Percentiles rank a stretch among this genome's conserved stretches.
Evolutionary conservation across 2,113 vertebrate species (phyloP).

Genomic region (Erythrolamprus reginae): DNA sequence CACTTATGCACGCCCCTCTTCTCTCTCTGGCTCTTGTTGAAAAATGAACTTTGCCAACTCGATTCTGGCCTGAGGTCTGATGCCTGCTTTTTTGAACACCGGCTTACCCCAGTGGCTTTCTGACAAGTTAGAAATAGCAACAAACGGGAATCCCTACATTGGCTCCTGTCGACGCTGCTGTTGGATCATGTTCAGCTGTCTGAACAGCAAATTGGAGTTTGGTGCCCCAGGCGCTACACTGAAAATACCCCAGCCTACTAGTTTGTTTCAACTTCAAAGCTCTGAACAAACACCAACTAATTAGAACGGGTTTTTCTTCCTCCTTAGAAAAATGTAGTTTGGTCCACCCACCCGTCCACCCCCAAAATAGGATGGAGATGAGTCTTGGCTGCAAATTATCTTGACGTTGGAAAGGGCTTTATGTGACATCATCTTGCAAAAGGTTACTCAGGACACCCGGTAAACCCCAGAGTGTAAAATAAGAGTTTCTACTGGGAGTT

Average conservation of each 20-base stretch:
- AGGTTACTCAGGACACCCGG: slow-evolving; percentile 41
- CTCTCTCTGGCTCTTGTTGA: neutral
- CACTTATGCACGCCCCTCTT: too few species aligned
- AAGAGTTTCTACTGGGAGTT: slow-evolving; percentile 16
- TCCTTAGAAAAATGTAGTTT: slow-evolving; percentile 24
- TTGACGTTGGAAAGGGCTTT: slow-evolving; percentile 42
- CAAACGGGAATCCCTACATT: neutral
- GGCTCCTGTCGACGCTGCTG: neutral
- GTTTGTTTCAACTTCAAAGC: slow-evolving; percentile 39
- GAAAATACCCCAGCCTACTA: slow-evolving; percentile 38
- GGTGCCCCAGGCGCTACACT: neutral
- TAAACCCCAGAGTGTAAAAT: slow-evolving; percentile 34
- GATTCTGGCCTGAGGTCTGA: neutral
- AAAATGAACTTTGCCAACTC: neutral
- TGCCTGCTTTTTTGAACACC: neutral
- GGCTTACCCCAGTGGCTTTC: slow-evolving; percentile 20
- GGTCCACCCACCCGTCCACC: neutral
- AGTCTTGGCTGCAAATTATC: slow-evolving; percentile 52
- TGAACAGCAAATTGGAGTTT: slow-evolving; percentile 33
- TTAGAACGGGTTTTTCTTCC: slow-evolving; percentile 44
- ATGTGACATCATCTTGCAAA: slow-evolving; percentile 34
- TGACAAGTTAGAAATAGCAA: slow-evolving; percentile 1
- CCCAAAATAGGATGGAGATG: slow-evolving; percentile 23
- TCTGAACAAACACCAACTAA: slow-evolving; percentile 45
- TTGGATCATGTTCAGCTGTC: slow-evolving; percentile 33